phyloP scores from a whole-genome alignment of 2,888 invertebrate species.

The Drosophila seclusa region DNA sequence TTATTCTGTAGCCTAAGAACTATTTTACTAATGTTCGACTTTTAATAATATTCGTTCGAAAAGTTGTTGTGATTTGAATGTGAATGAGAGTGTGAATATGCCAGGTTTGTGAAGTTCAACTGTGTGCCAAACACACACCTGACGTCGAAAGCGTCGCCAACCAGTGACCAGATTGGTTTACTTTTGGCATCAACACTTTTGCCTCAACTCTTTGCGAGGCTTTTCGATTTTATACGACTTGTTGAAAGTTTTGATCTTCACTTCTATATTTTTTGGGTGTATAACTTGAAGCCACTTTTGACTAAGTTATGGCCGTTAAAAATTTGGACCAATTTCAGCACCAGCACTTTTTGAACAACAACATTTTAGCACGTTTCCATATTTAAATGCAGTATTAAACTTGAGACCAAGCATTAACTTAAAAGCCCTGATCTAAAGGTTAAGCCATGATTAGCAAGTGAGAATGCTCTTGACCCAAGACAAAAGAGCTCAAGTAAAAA shows the following conservation, averaged over 20 bases:
- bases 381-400: not conserved
- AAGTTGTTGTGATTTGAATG: conserved; percentile 13
- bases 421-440: not conserved
- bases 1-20: conserved; percentile 1
- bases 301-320: no score
- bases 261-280: no score
- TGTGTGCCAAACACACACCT: not conserved
- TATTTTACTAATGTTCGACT: conserved; percentile 23
- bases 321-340: no score
- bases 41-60: conserved; percentile 15
- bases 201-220: not conserved
- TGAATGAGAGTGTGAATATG: conserved; percentile 21
- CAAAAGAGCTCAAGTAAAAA: no score
- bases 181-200: not conserved
- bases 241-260: no score
- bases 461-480: not conserved
- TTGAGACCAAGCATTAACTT: not conserved
- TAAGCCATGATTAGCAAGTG: not conserved
- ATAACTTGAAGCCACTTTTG: no score
- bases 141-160: conserved; percentile 26
- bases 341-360: no score
- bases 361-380: no score
- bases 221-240: not conserved
- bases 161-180: conserved; percentile 5
- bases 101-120: conserved; percentile 8